These are phyloP conservation scores for Electrona antarctica DNA, from an alignment of 2,113 vertebrate genomes.

Conservation along the genomic window DNA sequence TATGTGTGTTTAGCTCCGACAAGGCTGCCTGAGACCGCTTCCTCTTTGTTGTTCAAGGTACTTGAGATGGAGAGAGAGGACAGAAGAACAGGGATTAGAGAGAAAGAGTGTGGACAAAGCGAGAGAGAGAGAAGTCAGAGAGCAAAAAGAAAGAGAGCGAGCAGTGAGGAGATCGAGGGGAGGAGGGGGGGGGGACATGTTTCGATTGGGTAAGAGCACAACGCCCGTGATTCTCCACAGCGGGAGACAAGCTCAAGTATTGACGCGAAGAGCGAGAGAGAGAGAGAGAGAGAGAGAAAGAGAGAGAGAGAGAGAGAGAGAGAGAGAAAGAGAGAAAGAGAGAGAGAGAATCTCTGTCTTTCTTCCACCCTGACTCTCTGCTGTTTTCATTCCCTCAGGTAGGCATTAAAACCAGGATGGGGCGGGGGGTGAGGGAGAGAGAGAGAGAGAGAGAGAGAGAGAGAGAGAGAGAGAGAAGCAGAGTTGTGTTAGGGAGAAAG, in stretches of 20 bases:
- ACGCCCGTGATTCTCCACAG: constrained; percentile 63
- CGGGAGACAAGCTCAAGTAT: constrained; percentile 62
- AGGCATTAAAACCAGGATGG: constrained; percentile 61
- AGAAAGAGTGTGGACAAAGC: neutral
- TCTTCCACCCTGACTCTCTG: neutral
- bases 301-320: constrained; percentile 59
- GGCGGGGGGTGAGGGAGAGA: constrained; percentile 28
- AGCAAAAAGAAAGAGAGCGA: constrained; percentile 3
- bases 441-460: constrained; percentile 31
- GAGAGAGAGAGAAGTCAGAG: constrained; percentile 2
- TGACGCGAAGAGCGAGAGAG: constrained; percentile 50
- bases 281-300: constrained; percentile 68
- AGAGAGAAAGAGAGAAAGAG: constrained; percentile 59
- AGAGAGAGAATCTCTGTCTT: constrained; percentile 61
- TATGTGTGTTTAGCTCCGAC: constrained; percentile 56
- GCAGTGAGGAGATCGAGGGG: neutral
- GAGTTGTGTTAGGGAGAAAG: neutral
- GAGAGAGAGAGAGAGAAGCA: constrained; percentile 22
- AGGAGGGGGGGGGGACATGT: constrained; percentile 16
- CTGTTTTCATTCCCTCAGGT: constrained; percentile 64
- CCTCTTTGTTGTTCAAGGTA: constrained; percentile 12
- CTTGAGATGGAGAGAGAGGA: neutral
- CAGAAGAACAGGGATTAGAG: neutral
- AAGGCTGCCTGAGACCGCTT: constrained; percentile 24
- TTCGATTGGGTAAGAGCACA: constrained; percentile 72